A percentile compares a stretch with the other conserved stretches of the same genome.
Conservation (phyloP, 2,888 invertebrate species). For the Latheticus oryzae region DNA sequence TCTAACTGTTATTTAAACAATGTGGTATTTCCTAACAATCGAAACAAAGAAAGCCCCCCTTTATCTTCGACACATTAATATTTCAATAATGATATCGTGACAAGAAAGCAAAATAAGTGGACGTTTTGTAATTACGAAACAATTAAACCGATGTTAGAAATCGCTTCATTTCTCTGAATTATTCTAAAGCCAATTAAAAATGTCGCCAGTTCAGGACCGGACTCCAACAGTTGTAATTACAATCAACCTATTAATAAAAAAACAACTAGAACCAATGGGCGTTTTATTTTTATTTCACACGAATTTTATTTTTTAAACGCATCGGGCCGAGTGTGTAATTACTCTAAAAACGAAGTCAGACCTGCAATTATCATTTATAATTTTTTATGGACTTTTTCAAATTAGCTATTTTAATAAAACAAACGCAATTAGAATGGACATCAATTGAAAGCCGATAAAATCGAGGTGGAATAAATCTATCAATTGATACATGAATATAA, state of each 20-base stretch:
- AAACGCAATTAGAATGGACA: conserved; percentile 15
- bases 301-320: conserved; percentile 33
- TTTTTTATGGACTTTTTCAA: conserved; percentile 15
- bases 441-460: conserved; percentile 25
- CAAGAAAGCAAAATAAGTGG: conserved; percentile 53
- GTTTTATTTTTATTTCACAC: conserved; percentile 35
- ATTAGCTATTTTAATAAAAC: conserved; percentile 36
- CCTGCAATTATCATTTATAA: conserved; percentile 29
- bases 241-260: too few relatives aligned
- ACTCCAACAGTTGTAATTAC: too few relatives aligned
- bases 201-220: conserved; percentile 2
- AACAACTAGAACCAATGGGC: too few relatives aligned
- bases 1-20: conserved; percentile 33
- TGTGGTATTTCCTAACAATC: conserved; percentile 36
- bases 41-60: conserved; percentile 40
- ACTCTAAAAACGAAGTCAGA: conserved; percentile 2
- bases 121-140: conserved; percentile 55
- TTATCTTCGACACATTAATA: conserved; percentile 47
- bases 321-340: conserved; percentile 29
- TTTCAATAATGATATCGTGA: conserved; percentile 58
- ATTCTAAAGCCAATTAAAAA: conserved; percentile 51
- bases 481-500: conserved; percentile 2
- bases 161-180: conserved; percentile 55
- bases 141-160: conserved; percentile 55
- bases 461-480: conserved; percentile 27